Evolutionary conservation across 2,888 invertebrate species (phyloP).

Genomic region (Eupithecia inturbata): DNA sequence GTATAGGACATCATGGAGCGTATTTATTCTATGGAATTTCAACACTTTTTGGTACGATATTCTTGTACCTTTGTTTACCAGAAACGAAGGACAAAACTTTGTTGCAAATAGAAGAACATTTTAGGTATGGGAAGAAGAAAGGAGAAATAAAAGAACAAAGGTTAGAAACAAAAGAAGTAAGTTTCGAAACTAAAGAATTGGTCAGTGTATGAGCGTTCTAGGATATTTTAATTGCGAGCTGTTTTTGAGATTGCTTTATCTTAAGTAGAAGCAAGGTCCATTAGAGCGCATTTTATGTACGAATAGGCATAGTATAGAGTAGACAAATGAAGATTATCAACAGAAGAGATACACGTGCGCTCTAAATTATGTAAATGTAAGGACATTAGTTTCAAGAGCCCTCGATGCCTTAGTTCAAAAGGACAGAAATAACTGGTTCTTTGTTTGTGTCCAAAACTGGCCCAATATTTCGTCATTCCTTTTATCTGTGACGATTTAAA

Average conservation of each 20-base stretch:
- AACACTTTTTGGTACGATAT: constrained; percentile 84
- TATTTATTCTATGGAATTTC: constrained; percentile 86
- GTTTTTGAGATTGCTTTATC: not conserved
- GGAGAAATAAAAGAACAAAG: constrained; percentile 43
- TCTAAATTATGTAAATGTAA: not conserved
- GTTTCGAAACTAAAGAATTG: not conserved
- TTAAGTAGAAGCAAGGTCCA: not conserved
- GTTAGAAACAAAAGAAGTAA: not conserved
- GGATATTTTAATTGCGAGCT: not conserved
- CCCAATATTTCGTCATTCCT: constrained; percentile 15
- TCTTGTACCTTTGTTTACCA: constrained; percentile 85
- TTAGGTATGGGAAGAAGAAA: constrained; percentile 66
- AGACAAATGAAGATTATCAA: not conserved
- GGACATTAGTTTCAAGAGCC: not conserved
- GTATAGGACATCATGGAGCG: constrained; percentile 84
- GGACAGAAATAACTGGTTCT: constrained; percentile 9
- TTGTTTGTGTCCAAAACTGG: constrained; percentile 7
- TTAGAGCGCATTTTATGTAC: not conserved
- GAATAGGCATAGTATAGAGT: not conserved
- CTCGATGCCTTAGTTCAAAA: not conserved
- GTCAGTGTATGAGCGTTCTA: not conserved
- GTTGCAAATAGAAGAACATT: constrained; percentile 86
- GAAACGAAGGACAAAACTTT: constrained; percentile 88
- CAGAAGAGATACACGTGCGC: not conserved
- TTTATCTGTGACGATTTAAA: constrained; percentile 7